These are phyloP conservation scores for Glomeris maerens DNA, from an alignment of 1,140 invertebrate species.

Conservation along the genomic window DNA sequence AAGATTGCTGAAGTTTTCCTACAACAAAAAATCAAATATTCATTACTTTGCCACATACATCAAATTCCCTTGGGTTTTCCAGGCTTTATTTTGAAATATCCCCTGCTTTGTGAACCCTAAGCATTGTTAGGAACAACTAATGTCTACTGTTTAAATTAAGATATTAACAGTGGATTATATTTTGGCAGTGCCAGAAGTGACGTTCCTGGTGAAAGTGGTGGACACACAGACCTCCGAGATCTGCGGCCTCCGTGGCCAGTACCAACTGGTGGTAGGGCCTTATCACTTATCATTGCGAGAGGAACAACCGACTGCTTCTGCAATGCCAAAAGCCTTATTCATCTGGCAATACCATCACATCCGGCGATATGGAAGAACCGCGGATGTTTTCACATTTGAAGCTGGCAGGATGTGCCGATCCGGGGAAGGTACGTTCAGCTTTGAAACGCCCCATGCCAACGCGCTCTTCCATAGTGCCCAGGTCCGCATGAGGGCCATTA, in stretches of 20 bases:
- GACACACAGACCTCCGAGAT: slow-evolving; percentile 58
- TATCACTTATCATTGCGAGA: slow-evolving; percentile 48
- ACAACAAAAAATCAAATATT: no score
- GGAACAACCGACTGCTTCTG: slow-evolving; percentile 38
- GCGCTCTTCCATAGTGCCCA: slow-evolving; percentile 19
- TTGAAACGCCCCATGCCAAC: slow-evolving; percentile 36
- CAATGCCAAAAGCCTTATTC: slow-evolving; percentile 40
- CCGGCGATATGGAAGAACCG: slow-evolving; percentile 61
- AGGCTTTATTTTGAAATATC: no score
- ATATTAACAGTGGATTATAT: no score
- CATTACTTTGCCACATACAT: no score
- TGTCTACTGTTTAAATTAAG: no score
- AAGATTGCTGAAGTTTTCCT: no score
- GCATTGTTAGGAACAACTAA: no score
- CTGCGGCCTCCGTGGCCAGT: slow-evolving; percentile 52
- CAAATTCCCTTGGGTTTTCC: no score
- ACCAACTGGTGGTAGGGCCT: slow-evolving; percentile 53
- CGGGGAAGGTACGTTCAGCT: slow-evolving; percentile 65
- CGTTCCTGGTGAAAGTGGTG: slow-evolving; percentile 55
- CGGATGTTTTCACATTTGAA: slow-evolving; percentile 73
- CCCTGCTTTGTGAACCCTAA: no score
- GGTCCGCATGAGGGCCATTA: slow-evolving; percentile 16
- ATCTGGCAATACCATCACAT: slow-evolving; percentile 81
- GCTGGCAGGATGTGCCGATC: slow-evolving; percentile 75
- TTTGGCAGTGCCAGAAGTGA: no score